Percentiles rank a stretch among this genome's conserved stretches.
These are phyloP conservation scores for Sapajus apella DNA, from an alignment of 2,113 vertebrate genomes.

Conservation along the genomic window DNA sequence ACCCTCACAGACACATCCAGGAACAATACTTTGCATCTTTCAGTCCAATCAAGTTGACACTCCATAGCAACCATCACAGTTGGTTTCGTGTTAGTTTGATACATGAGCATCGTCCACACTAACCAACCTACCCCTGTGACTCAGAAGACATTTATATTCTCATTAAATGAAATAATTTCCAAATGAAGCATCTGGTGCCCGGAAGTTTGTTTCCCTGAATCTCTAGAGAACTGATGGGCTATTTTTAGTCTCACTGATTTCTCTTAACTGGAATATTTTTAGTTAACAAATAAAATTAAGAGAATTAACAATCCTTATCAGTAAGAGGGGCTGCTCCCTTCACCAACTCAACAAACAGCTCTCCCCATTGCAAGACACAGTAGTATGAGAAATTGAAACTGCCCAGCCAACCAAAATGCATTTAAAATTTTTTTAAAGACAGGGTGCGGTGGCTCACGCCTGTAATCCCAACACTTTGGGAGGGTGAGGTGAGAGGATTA, in stretches of 20 bases:
- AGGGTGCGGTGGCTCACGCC: too few relatives aligned
- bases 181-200: slow-evolving; percentile 6
- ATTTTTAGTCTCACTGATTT: slow-evolving; percentile 18
- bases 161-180: slow-evolving; percentile 9
- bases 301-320: background rate
- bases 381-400: background rate
- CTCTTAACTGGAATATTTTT: slow-evolving; percentile 15
- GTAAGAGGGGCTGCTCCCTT: background rate
- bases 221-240: background rate
- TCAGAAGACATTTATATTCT: background rate
- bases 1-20: too few relatives aligned
- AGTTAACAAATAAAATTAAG: background rate
- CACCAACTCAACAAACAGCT: background rate
- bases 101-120: background rate
- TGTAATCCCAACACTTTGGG: too few relatives aligned
- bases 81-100: background rate
- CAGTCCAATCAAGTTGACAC: too few relatives aligned
- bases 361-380: background rate
- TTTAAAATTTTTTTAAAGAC: background rate
- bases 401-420: background rate
- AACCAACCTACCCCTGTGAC: background rate
- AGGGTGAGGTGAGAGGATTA: too few relatives aligned
- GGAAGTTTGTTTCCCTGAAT: slow-evolving; percentile 31
- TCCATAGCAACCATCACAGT: too few relatives aligned
- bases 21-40: too few relatives aligned